A percentile compares a stretch with the other conserved stretches of the same genome.
Conservation (phyloP, 2,888 invertebrate species). For the Nephrotoma flavescens region DNA sequence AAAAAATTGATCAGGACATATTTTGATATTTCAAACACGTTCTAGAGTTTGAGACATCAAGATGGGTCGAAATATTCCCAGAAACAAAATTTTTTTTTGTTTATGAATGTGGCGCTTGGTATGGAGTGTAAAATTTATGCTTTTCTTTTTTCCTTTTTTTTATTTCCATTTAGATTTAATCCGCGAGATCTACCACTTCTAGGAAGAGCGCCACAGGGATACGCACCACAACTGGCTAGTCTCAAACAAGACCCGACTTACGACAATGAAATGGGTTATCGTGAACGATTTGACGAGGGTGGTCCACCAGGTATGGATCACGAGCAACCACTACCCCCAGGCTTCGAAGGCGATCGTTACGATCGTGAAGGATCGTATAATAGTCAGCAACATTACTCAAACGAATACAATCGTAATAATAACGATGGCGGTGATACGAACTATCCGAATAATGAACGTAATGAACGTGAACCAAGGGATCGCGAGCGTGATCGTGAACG, state of each 20-base stretch:
- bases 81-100: neutral
- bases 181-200: neutral
- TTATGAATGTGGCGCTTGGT: neutral
- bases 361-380: neutral
- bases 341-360: slow-evolving; percentile 33
- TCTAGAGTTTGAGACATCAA: neutral
- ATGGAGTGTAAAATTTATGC: neutral
- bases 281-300: slow-evolving; percentile 37
- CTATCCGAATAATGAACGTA: neutral
- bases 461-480: neutral
- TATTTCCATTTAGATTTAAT: slow-evolving; percentile 5
- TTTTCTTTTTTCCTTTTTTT: neutral
- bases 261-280: slow-evolving; percentile 7
- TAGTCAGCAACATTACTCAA: neutral
- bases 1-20: neutral
- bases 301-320: slow-evolving; percentile 42
- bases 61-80: neutral
- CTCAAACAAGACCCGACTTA: neutral
- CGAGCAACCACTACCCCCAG: slow-evolving; percentile 44
- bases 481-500: slow-evolving; percentile 8
- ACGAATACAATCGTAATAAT: neutral
- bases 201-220: slow-evolving; percentile 6
- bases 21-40: neutral
- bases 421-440: neutral
- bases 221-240: neutral